Conservation (phyloP, 2,113 vertebrate genomes). For the Uria lomvia region DNA sequence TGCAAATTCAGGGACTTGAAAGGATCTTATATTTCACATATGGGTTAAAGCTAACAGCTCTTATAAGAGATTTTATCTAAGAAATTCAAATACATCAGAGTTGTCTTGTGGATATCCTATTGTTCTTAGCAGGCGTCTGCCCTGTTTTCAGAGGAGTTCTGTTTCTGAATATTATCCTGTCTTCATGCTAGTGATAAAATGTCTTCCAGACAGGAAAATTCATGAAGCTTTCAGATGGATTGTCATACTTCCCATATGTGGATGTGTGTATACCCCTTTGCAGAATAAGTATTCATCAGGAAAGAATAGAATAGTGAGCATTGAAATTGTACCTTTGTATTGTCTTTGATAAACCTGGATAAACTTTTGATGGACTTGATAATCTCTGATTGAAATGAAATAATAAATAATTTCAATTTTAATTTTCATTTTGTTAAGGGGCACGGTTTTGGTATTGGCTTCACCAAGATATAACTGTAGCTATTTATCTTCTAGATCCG, state of each 20-base stretch:
- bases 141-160: not conserved
- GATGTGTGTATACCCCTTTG: not conserved
- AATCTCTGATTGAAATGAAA: not conserved
- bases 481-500: slow-evolving; percentile 83
- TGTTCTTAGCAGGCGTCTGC: not conserved
- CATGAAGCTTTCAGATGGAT: not conserved
- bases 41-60: not conserved
- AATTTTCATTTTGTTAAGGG: not conserved
- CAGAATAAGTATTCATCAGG: not conserved
- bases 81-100: not conserved
- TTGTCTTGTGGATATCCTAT: not conserved
- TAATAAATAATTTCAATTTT: not conserved
- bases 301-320: not conserved
- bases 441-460: not conserved
- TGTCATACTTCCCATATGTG: not conserved
- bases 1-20: not conserved
- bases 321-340: not conserved
- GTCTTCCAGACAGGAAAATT: not conserved
- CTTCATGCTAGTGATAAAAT: not conserved
- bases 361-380: not conserved
- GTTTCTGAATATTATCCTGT: not conserved
- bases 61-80: not conserved
- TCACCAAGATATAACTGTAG: not conserved
- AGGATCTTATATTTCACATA: not conserved
- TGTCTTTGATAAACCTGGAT: not conserved